Evolutionary conservation across 30 jellyfish, hydroid and myxozoan genomes (phyloP).

Genomic region (Morbakka virulenta): DNA sequence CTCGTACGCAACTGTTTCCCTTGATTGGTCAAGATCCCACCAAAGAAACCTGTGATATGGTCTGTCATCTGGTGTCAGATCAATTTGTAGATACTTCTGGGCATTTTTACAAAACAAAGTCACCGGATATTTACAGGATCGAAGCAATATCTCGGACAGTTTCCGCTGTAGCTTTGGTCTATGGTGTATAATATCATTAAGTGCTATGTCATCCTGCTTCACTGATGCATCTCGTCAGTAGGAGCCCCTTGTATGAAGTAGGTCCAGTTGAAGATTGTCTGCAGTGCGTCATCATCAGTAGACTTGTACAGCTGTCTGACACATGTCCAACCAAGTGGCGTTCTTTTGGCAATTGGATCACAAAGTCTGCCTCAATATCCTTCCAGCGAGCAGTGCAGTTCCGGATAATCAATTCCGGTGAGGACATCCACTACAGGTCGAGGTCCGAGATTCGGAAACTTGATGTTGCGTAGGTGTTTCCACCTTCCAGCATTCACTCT

Average conservation of each 20-base stretch:
- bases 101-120: conserved; percentile 55
- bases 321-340: conserved; percentile 1
- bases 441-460: not conserved
- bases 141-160: not conserved
- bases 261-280: too few relatives aligned
- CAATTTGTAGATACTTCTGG: conserved; percentile 43
- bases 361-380: conserved; percentile 4
- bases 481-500: not conserved
- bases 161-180: conserved; percentile 40
- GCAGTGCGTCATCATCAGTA: too few relatives aligned
- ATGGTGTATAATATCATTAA: conserved; percentile 9
- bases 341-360: too few relatives aligned
- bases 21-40: conserved; percentile 29
- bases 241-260: too few relatives aligned
- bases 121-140: conserved; percentile 58
- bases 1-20: conserved; percentile 42
- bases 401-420: conserved; percentile 13
- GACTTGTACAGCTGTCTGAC: too few relatives aligned
- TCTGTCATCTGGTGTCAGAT: conserved; percentile 8
- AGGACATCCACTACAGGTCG: not conserved
- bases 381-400: conserved; percentile 10
- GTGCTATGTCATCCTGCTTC: conserved; percentile 18
- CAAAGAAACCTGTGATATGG: conserved; percentile 45
- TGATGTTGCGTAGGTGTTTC: not conserved
- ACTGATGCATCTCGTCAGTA: conserved; percentile 25